These are phyloP conservation scores for Oreocharis arfaki DNA, from an alignment of 2,113 vertebrate species.

Conservation along the genomic window DNA sequence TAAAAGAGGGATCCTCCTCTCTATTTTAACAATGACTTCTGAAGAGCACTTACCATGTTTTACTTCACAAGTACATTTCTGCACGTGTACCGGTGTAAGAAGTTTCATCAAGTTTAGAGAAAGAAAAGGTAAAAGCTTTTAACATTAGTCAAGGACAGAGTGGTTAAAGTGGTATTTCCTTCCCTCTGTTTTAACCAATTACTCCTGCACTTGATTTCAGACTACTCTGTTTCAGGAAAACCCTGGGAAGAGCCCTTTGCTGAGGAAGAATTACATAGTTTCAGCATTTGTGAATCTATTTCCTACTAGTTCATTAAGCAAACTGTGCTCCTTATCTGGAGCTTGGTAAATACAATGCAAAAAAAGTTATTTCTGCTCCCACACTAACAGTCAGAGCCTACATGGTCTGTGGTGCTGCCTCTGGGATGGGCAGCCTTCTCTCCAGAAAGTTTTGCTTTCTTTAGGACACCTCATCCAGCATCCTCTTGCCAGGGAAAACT, in stretches of 20 bases:
- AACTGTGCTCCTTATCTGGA: background rate
- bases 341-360: background rate
- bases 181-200: background rate
- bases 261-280: background rate
- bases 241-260: background rate
- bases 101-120: background rate
- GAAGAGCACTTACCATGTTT: background rate
- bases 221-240: background rate
- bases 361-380: background rate
- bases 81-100: background rate
- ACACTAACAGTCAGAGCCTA: background rate
- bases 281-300: background rate
- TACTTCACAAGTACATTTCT: background rate
- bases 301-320: background rate
- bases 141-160: background rate
- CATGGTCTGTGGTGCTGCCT: accelerated
- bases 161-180: background rate
- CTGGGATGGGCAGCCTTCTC: background rate
- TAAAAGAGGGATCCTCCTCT: slow-evolving; percentile 13
- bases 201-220: background rate
- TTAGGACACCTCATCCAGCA: background rate
- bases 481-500: background rate
- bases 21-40: slow-evolving; percentile 17
- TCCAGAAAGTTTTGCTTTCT: background rate
- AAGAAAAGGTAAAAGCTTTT: background rate